Conservation (phyloP, 2,888 invertebrate genomes). For the Acholoe squamosa region DNA sequence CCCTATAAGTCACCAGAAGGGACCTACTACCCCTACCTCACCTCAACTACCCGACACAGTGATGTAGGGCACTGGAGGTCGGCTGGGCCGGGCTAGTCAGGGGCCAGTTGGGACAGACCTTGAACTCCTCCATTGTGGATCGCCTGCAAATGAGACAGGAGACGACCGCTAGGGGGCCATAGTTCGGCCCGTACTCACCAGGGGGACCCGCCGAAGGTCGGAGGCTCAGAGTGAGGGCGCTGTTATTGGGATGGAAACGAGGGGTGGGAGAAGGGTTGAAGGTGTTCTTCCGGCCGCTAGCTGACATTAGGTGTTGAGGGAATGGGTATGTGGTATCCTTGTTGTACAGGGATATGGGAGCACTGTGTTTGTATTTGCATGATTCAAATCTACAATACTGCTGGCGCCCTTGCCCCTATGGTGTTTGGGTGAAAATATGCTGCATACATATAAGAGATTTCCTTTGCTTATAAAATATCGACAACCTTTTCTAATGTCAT, state of each 20-base stretch:
- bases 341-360: too few species aligned
- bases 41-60: neutral
- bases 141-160: constrained; percentile 40
- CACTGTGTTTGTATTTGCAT: too few species aligned
- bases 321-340: neutral
- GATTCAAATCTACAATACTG: too few species aligned
- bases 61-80: neutral
- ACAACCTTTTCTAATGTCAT: too few species aligned
- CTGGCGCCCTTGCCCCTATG: too few species aligned
- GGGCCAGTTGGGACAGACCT: neutral
- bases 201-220: neutral
- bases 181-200: neutral
- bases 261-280: neutral
- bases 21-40: neutral
- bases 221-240: neutral
- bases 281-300: neutral
- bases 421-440: too few species aligned
- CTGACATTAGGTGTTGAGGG: neutral
- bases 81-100: neutral
- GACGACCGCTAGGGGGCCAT: constrained; percentile 4
- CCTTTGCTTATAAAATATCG: too few species aligned
- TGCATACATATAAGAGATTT: too few species aligned
- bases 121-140: constrained; percentile 24
- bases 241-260: neutral
- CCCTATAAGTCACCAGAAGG: neutral